These are phyloP conservation scores for Catalaphyllia jardinei DNA, from an alignment of 64 coral and sea anemone genomes.

Conservation along the genomic window DNA sequence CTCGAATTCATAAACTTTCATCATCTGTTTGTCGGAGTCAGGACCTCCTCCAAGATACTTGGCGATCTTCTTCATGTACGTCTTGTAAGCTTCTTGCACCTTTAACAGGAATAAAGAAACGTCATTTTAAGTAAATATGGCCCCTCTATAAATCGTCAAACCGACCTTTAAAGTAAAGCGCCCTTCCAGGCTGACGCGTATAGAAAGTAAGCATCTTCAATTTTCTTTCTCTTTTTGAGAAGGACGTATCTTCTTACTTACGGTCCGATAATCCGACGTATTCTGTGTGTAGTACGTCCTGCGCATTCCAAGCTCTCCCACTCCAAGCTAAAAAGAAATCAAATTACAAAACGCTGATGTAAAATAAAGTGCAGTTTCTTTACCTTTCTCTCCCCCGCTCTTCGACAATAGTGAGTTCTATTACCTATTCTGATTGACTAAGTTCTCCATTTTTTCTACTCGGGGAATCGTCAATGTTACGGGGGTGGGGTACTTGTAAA, in stretches of 20 bases:
- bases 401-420: no score
- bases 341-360: background rate
- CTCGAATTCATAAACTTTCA: conserved; percentile 60
- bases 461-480: no score
- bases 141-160: no score
- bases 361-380: no score
- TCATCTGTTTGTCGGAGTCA: conserved; percentile 47
- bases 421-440: no score
- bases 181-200: no score
- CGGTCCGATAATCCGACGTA: background rate
- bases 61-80: conserved; percentile 62
- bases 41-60: conserved; percentile 24
- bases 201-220: background rate
- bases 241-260: background rate
- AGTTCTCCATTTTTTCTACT: no score
- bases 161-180: no score
- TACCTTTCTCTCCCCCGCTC: no score
- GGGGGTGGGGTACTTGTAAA: no score
- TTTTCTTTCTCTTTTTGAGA: background rate
- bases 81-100: conserved; percentile 60
- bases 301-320: conserved; percentile 27
- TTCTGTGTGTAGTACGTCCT: conserved; percentile 27
- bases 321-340: conserved; percentile 24
- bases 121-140: background rate
- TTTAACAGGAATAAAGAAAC: background rate